Conservation (phyloP, 2,113 vertebrate genomes). For the Illadopsis cleaveri region DNA sequence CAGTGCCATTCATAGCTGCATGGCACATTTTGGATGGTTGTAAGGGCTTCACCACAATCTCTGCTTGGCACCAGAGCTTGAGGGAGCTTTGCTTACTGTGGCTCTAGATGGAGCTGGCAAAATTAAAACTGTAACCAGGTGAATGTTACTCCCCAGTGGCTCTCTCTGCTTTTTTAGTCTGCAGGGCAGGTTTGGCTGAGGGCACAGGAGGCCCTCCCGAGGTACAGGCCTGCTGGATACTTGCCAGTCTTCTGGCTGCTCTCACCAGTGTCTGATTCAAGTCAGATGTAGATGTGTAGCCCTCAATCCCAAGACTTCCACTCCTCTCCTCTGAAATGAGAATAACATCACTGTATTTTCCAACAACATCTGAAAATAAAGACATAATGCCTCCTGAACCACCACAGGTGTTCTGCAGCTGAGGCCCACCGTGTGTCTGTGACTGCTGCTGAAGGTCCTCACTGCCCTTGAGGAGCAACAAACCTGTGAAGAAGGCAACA, state of each 20-base stretch:
- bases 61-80: neutral
- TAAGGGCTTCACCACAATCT: neutral
- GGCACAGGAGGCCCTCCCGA: neutral
- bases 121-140: neutral
- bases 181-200: neutral
- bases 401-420: rapidly evolving
- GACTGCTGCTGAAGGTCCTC: neutral
- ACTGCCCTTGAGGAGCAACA: neutral
- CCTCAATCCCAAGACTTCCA: neutral
- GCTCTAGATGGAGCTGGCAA: neutral
- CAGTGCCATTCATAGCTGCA: rapidly evolving
- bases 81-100: neutral
- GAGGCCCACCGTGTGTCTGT: rapidly evolving
- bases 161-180: neutral
- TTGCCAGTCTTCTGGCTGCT: neutral
- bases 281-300: too few relatives aligned
- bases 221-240: neutral
- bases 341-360: neutral
- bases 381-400: neutral
- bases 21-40: neutral
- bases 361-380: neutral
- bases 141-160: neutral
- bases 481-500: neutral
- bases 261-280: neutral
- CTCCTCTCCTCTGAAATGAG: neutral